Evolutionary conservation across 1,140 invertebrate species (phyloP), one percentile per base, ranked within the genome.

Genomic region (Campoletis sonorensis): DNA sequence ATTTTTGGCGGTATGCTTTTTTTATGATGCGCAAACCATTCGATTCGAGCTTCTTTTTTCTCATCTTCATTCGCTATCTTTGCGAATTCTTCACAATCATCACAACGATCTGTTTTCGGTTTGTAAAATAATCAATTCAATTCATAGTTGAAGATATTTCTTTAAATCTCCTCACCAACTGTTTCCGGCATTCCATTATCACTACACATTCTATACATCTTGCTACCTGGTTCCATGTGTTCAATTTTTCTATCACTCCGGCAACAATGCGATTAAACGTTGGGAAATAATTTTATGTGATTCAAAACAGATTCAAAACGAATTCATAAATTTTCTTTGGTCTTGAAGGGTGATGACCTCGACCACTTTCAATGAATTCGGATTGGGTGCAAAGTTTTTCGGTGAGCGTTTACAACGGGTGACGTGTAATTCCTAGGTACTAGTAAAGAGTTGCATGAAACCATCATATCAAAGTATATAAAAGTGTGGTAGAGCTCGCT

Each of bases 221-320:
- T 70, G 0, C 45, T 26, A 58, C 79, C 75, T 75, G 80, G 78
- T 26, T 86, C 84, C 4, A 87, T 27, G 76, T 80, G 85, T 23
- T 61, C 23, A 33, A 79, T 82, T 30, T 85, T 81, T 18, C 79
- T 81, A 23, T 71, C 61, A 68, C 81, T 81, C 18, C 85, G 67
- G 64, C 82, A 85, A 77, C 86, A 86, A 77, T 87, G 83, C 0
- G 81, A 85, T 40, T 85, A 80, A 15, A 87, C 73, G 5, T 26
- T 68, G 21, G 83, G 81, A 33, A 87, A 85, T 37, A 72, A 80
- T 33, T 85, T 67, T n/a, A 87, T 86, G 75, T 86, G 85, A 49
- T 82, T 49, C 49, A 37, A 68, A 61, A 85, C 82, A 64, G 40
- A 67, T 5, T 79, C 68, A 70, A 49, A 73, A 51, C 58, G 76